Evolutionary conservation across 2,113 vertebrate species (phyloP), one percentile per base, ranked within the genome.

Genomic region (Salvator merianae): DNA sequence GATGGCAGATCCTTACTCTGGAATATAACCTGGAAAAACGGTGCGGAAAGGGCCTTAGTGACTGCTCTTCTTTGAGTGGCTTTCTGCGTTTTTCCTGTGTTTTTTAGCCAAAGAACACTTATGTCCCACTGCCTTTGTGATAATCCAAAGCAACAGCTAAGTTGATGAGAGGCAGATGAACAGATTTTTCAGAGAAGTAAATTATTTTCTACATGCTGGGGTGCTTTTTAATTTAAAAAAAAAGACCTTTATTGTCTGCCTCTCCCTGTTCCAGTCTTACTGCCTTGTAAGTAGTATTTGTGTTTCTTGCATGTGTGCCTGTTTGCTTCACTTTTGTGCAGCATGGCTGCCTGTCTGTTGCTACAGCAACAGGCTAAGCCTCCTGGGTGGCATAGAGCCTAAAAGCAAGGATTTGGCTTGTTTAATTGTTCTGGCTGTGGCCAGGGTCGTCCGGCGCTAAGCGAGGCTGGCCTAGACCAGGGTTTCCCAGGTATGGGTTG

Each of bases 301-400:
- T 36, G 71, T 59, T 34, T 20, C 55, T 59, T 2, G 53, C 28
- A 18, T 28, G 70, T 9, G 1, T 3, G 38, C 62, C 24, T n/a
- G 65, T 10, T 12, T 63, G 55, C 38, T 12, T 32, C 18, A 12
- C 71, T 32, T 20, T 82, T 32, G 38, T 40, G 40, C 30, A 74
- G 40, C 82, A 68, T 68, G 82, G 82, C 62, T 6, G 82, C 82
- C 72, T n/a, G 12, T 68, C 70, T 34, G 82, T 83, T 83, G 72
- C 47, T 53, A 12, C 22, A 63, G 82, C 73, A 76, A 83, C 82
- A 6, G 22, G 62, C 62, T 76, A 10, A 20, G 22, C 5, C 28
- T 30, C 12, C 18, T 59, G 55, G 55, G 55, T 59, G 55, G 4
- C 20, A 16, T 16, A 1, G 55, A 5, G 55, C 55, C 16, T 59